phyloP scores from a whole-genome alignment of 2,888 invertebrate species.

The Luffia ferchaultella region DNA sequence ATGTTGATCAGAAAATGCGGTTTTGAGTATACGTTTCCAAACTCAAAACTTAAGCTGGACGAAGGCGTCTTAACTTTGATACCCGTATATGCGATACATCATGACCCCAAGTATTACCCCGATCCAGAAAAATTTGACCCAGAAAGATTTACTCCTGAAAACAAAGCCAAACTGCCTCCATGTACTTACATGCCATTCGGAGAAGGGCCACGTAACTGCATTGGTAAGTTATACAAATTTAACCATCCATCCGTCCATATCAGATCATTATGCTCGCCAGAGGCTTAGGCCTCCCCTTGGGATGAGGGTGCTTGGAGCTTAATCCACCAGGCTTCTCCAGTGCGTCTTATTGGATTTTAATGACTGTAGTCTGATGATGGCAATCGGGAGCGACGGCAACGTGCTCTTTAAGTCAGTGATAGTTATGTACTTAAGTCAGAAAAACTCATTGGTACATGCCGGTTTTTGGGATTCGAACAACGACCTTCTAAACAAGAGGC shows the following conservation, averaged over 20 bases:
- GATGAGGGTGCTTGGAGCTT: too few relatives aligned
- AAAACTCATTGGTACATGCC: too few relatives aligned
- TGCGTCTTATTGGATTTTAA: conserved; percentile 5
- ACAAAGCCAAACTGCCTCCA: conserved; percentile 22
- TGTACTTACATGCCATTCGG: conserved; percentile 54
- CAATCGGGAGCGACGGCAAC: conserved; percentile 7
- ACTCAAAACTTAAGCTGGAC: conserved; percentile 26
- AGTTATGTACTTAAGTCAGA: too few relatives aligned
- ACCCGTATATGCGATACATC: conserved; percentile 33
- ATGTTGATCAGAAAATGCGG: conserved; percentile 28
- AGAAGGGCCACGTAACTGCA: conserved; percentile 54
- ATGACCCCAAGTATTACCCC: conserved; percentile 37
- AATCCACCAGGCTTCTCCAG: too few relatives aligned
- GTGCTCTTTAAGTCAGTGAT: conserved; percentile 26
- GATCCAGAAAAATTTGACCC: conserved; percentile 48
- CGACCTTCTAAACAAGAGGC: too few relatives aligned
- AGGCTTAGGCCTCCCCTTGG: too few relatives aligned
- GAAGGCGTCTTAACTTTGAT: conserved; percentile 24
- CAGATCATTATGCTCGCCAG: conserved; percentile 8
- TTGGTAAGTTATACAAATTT: conserved; percentile 40
- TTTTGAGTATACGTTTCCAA: conserved; percentile 6
- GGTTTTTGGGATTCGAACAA: too few relatives aligned
- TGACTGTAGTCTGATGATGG: background rate
- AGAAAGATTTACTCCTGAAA: conserved; percentile 35
- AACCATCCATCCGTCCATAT: background rate